phyloP scores from a whole-genome alignment of 2,888 invertebrate species.

The Luffia ferchaultella region DNA sequence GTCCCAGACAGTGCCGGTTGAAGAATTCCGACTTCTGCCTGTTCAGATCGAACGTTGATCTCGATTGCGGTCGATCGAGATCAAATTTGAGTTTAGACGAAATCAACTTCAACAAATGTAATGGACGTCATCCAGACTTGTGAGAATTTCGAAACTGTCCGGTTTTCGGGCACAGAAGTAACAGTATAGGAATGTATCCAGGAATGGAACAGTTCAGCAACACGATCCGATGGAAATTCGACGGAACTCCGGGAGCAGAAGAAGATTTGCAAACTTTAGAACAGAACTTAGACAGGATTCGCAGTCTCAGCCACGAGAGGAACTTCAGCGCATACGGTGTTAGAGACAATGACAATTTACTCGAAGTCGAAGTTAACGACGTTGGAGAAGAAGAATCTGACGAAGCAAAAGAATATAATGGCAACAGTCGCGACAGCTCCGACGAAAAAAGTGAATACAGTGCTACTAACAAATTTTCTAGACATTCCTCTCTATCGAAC shows the following conservation, averaged over 20 bases:
- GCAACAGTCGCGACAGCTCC: conserved; percentile 32
- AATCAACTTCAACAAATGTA: conserved; percentile 56
- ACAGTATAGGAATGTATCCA: conserved; percentile 56
- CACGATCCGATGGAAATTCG: conserved; percentile 58
- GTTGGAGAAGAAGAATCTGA: conserved; percentile 41
- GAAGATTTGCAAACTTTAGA: conserved; percentile 50
- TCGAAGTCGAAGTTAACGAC: conserved; percentile 56
- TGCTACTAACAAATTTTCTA: conserved; percentile 48
- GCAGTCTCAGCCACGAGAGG: conserved; percentile 53
- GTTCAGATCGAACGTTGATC: conserved; percentile 43
- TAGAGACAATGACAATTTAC: conserved; percentile 46
- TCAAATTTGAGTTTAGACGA: conserved; percentile 60
- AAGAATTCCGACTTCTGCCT: conserved; percentile 57
- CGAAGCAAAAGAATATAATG: conserved; percentile 41
- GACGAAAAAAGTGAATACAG: conserved; percentile 55
- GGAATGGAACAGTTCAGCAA: conserved; percentile 59
- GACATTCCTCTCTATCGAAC: conserved; percentile 54
- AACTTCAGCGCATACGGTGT: conserved; percentile 40
- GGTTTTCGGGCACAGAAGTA: conserved; percentile 62
- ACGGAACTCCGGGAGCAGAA: conserved; percentile 39
- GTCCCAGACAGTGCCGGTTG: conserved; percentile 52
- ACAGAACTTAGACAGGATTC: conserved; percentile 57
- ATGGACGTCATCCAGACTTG: conserved; percentile 59
- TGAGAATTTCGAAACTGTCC: conserved; percentile 62
- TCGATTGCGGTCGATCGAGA: conserved; percentile 54